These are phyloP conservation scores for Phrynocephalus versicolor DNA, from an alignment of 2,113 vertebrate genomes.

Conservation along the genomic window DNA sequence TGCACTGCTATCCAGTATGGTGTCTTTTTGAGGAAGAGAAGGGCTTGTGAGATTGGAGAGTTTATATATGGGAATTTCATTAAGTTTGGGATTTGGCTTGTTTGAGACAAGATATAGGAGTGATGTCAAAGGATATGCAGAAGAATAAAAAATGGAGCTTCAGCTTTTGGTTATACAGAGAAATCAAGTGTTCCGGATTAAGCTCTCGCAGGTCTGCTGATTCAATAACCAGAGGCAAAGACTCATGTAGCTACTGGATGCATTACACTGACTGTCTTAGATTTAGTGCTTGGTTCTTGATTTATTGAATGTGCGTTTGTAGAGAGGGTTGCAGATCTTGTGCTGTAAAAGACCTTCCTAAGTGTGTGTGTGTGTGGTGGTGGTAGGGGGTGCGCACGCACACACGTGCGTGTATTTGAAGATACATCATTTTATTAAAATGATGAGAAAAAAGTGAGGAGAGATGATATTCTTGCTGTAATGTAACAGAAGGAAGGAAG, in stretches of 20 bases:
- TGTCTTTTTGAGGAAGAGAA: neutral
- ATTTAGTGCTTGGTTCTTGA: fast-evolving
- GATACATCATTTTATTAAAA: neutral
- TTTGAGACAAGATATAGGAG: neutral
- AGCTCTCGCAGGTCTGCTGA: fast-evolving
- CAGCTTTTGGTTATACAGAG: neutral
- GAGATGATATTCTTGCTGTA: neutral
- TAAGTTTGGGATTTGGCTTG: neutral
- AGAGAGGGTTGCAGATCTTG: fast-evolving
- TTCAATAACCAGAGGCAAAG: neutral
- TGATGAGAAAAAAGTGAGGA: neutral
- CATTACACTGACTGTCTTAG: fast-evolving
- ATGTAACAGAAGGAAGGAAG: neutral
- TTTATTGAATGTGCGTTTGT: neutral
- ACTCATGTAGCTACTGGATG: fast-evolving
- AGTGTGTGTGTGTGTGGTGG: fast-evolving
- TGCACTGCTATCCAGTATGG: neutral
- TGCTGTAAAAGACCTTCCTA: fast-evolving
- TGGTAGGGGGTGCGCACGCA: no score
- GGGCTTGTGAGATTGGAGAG: neutral
- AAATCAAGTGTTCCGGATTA: neutral
- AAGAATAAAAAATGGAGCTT: neutral
- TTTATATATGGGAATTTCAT: slow-evolving; percentile 4
- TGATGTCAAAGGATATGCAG: neutral
- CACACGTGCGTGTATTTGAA: no score